Base-by-base conservation (phyloP, 2,888 invertebrate genomes). In the Leptinotarsa rubiginosa region DNA sequence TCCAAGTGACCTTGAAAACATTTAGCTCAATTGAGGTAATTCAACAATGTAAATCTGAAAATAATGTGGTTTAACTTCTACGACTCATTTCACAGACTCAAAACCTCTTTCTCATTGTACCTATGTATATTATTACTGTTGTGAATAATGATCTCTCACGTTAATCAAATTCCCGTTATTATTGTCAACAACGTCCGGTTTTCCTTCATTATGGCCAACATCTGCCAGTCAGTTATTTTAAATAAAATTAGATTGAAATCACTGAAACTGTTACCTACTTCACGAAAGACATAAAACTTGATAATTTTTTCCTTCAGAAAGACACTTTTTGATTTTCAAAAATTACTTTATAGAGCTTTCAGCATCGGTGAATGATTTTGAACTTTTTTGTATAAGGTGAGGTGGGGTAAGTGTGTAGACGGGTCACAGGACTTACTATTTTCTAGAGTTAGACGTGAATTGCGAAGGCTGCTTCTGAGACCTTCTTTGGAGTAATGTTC, bases 101-200 rank as follows among this genome's bases (percentile, higher is more conserved):
- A 56, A 56, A 56, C 56, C 56, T 22, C 41, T 18, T 18, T 52
- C n/a, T 52, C 20, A 56, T 56, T 22, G 13, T 22, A 15, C 56
- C 56, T 56, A 22, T 50, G 15, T 41, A 41, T 7, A 4, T 15
- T 50, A 15, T 56, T 56, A 56, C 15, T 22, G 13, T 56, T 20
- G 22, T 4, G 20, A 62, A 62, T 62, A 25, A 62, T 62, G 62
- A 25, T 62, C 62, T 62, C n/a, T 62, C 31, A 62, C 62, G 25
- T 62, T 62, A 62, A 62, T 41, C 41, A 62, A 67, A 50, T 67
- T n/a, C 25, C n/a, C n/a, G n/a, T 67, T 18, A 67, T 67, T 50
- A 20, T 49, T 67, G 52, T 54, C 41, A 54, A 56, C 69, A 69
- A 69, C 56, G 49, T 69, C 69, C 47, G 62, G 62, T 62, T 16